Percentiles rank a stretch among this genome's conserved stretches.
phyloP scores from a whole-genome alignment of 2,113 vertebrate species.

The Maccullochella peelii region DNA sequence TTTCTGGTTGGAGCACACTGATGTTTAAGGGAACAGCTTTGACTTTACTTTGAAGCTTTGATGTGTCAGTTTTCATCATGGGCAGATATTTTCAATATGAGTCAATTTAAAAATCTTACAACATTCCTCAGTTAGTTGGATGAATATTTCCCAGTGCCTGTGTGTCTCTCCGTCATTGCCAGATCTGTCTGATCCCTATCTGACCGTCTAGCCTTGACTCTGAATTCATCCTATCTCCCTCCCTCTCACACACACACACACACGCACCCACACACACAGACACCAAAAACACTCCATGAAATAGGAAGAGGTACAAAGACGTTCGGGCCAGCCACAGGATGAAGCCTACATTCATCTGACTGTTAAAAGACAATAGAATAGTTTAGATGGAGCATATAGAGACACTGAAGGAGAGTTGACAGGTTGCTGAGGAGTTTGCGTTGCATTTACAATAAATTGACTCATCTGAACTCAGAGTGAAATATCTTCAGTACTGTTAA shows the following conservation, averaged over 20 bases:
- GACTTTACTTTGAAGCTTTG: not conserved
- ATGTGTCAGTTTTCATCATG: slow-evolving; percentile 9
- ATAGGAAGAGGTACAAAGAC: slow-evolving; percentile 49
- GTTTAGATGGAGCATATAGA: not conserved
- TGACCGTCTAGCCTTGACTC: slow-evolving; percentile 75
- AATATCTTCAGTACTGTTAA: not conserved
- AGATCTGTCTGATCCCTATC: slow-evolving; percentile 80
- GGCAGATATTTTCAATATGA: not conserved
- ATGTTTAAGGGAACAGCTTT: too few species aligned
- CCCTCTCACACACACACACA: slow-evolving; percentile 46
- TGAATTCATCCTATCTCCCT: slow-evolving; percentile 58
- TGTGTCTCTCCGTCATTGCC: slow-evolving; percentile 62
- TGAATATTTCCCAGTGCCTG: slow-evolving; percentile 40
- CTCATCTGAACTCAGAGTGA: not conserved
- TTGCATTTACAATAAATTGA: not conserved
- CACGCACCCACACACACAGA: slow-evolving; percentile 52
- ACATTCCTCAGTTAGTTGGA: not conserved
- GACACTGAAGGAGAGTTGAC: not conserved
- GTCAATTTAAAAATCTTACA: not conserved
- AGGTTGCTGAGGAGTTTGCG: not conserved
- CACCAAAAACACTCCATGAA: slow-evolving; percentile 49
- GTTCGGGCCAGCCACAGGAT: slow-evolving; percentile 53
- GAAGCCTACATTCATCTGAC: slow-evolving; percentile 46
- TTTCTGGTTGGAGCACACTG: not conserved
- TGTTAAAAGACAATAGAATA: slow-evolving; percentile 15